Conservation (phyloP, 2,113 vertebrate genomes). For the Lonchura striata region DNA sequence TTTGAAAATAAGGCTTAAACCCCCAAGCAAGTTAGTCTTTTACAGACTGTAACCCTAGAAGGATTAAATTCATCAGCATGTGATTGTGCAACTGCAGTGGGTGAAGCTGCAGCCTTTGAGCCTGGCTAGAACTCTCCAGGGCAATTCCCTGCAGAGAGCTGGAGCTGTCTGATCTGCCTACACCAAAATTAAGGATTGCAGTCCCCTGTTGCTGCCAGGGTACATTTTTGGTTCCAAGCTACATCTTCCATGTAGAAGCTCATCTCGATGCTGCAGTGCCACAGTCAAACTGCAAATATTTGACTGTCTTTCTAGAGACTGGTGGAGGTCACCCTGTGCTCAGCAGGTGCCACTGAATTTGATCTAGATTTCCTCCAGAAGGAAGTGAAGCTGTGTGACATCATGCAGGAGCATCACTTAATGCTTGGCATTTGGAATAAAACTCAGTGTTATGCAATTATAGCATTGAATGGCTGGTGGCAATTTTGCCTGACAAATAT, state of each 20-base stretch:
- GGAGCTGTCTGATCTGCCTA: not conserved
- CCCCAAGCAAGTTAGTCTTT: not conserved
- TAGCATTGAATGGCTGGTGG: not conserved
- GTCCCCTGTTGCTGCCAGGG: not conserved
- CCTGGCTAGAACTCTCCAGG: not conserved
- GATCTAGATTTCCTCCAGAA: constrained; percentile 1
- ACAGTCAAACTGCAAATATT: not conserved
- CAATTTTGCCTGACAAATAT: constrained; percentile 25
- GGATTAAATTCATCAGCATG: not conserved
- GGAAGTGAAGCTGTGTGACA: not conserved
- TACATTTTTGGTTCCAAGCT: not conserved
- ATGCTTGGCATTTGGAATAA: constrained; percentile 18
- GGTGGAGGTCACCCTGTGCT: not conserved
- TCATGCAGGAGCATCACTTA: not conserved
- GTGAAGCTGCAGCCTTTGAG: not conserved
- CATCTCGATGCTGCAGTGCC: not conserved
- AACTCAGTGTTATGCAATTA: constrained; percentile 37
- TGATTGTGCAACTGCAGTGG: not conserved
- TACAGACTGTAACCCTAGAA: not conserved
- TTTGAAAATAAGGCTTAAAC: not conserved
- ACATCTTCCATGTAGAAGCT: not conserved
- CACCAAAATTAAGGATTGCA: not conserved
- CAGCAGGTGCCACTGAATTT: not conserved
- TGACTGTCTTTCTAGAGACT: not conserved
- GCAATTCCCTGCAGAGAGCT: not conserved